Evolutionary conservation across 2,888 invertebrate genomes (phyloP).

Genomic region (Andrena bucephala): DNA sequence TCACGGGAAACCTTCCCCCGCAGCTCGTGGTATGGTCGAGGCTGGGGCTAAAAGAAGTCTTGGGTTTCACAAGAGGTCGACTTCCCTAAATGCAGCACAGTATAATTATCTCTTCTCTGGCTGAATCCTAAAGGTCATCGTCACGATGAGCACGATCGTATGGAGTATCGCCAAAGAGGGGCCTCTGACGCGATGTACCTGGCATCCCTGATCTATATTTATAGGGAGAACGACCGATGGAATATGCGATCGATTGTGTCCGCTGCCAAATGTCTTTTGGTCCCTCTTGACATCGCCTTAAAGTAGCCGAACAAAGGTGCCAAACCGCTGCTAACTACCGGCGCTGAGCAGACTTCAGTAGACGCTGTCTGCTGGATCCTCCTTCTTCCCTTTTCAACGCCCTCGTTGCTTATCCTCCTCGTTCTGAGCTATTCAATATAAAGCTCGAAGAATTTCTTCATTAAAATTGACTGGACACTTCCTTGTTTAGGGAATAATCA

Average conservation of each 20-base stretch:
- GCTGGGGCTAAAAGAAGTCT: conserved; percentile 36
- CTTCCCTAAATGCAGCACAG: conserved; percentile 60
- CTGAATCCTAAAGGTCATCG: conserved; percentile 67
- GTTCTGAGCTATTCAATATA: background rate
- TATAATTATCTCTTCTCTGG: conserved; percentile 61
- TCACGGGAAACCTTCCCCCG: background rate
- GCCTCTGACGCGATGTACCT: conserved; percentile 71
- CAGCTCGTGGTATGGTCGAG: background rate
- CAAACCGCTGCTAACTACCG: conserved; percentile 50
- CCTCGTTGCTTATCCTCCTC: background rate
- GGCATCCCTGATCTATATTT: conserved; percentile 80
- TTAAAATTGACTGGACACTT: background rate
- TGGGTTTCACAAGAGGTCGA: conserved; percentile 48
- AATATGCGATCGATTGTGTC: conserved; percentile 80
- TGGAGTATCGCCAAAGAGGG: conserved; percentile 79
- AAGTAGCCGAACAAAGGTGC: conserved; percentile 58
- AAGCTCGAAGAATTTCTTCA: background rate
- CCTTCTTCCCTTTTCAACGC: background rate
- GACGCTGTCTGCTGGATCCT: conserved; percentile 24
- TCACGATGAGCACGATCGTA: conserved; percentile 65
- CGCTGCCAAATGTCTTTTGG: conserved; percentile 71
- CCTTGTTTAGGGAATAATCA: no score
- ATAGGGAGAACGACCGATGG: conserved; percentile 82
- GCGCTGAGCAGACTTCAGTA: background rate
- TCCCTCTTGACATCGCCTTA: conserved; percentile 55